Conservation (phyloP, 2,888 invertebrate species). For the Enchytraeus crypticus region DNA sequence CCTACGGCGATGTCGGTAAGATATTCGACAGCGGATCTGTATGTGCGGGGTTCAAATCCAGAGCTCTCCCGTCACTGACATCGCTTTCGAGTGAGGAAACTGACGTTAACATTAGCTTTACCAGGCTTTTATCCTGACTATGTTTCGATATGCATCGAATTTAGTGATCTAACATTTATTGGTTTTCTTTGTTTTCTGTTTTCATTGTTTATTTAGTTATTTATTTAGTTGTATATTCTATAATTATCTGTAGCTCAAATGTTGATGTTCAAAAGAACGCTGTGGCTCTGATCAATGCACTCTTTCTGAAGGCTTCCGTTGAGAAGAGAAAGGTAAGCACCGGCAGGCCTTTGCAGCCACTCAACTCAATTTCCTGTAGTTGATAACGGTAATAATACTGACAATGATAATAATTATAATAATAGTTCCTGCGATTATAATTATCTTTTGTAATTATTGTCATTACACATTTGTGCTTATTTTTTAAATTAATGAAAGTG, state of each 20-base stretch:
- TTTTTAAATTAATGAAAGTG: no score
- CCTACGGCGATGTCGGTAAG: no score
- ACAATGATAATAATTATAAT: background rate
- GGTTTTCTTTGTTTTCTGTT: background rate
- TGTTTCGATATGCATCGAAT: background rate
- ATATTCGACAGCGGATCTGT: no score
- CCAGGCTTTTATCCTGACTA: no score
- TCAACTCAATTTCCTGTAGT: no score
- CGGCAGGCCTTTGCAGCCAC: no score
- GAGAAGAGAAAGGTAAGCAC: slow-evolving; percentile 61
- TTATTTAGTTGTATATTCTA: no score
- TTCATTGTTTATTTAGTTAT: background rate
- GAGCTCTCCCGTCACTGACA: no score
- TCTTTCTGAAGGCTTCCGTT: slow-evolving; percentile 76
- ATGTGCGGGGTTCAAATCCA: no score
- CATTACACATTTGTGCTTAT: no score
- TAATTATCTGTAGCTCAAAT: slow-evolving; percentile 2
- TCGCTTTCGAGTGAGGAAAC: no score
- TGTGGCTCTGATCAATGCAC: slow-evolving; percentile 84
- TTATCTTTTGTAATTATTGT: background rate
- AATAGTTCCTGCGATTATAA: background rate
- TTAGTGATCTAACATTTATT: background rate
- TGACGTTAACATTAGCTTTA: no score
- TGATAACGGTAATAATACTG: background rate
- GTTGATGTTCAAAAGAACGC: slow-evolving; percentile 81